Evolutionary conservation across 1,140 invertebrate species (phyloP).

Genomic region (Zaprionus capensis): DNA sequence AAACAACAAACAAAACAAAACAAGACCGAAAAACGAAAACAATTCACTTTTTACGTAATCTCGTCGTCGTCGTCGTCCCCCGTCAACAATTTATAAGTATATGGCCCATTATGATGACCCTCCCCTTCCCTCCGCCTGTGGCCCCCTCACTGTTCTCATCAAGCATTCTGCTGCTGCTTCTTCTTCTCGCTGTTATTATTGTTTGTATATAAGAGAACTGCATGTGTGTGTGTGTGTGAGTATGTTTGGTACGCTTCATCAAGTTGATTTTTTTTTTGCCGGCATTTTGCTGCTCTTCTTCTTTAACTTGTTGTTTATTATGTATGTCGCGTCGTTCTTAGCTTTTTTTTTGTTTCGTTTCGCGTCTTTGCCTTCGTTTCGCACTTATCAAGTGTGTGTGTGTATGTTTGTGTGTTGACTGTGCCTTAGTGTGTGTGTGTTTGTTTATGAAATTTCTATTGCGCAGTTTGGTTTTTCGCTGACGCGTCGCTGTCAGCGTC

Average conservation of each 20-base stretch:
- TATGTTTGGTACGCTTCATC: conserved; percentile 17
- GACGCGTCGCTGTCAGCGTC: conserved; percentile 17
- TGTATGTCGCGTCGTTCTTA: conserved; percentile 37
- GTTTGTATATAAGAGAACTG: not conserved
- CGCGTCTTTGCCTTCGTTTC: conserved; percentile 57
- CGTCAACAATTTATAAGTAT: conserved; percentile 25
- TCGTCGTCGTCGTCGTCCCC: conserved; percentile 32
- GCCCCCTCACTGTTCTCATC: conserved; percentile 16
- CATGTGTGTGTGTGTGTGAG: conserved; percentile 5
- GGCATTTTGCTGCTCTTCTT: conserved; percentile 52
- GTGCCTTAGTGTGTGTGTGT: conserved; percentile 27
- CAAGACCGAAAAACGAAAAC: conserved; percentile 34
- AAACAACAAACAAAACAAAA: conserved; percentile 20
- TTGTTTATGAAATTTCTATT: conserved; percentile 81
- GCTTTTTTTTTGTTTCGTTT: conserved; percentile 46
- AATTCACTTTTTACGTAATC: conserved; percentile 67
- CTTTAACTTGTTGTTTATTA: conserved; percentile 62
- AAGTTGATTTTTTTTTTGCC: conserved; percentile 60
- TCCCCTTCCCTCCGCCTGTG: not conserved
- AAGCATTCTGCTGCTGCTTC: not conserved
- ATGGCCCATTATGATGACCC: conserved; percentile 28
- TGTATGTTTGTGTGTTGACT: not conserved
- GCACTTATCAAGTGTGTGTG: conserved; percentile 25
- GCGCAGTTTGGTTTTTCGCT: conserved; percentile 71
- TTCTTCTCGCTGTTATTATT: conserved; percentile 2